Conservation (phyloP, 1,140 invertebrate genomes). For the Drosophila albomicans region DNA sequence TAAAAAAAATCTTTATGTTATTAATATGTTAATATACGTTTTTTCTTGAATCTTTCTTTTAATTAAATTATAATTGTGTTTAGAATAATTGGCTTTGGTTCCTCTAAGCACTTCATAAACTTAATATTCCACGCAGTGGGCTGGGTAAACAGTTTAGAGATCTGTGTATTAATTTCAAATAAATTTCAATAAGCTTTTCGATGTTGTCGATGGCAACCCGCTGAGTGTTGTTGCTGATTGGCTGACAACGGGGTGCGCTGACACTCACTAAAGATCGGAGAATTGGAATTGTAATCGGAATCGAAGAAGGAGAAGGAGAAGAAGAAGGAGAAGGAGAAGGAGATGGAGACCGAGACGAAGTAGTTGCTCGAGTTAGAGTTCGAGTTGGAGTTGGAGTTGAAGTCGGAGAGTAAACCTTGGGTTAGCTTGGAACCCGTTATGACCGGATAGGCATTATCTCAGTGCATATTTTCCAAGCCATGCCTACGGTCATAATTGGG, state of each 20-base stretch:
- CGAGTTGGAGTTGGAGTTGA: slow-evolving; percentile 7
- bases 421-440: slow-evolving; percentile 62
- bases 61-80: no score
- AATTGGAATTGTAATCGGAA: slow-evolving; percentile 27
- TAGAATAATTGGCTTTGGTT: no score
- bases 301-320: slow-evolving; percentile 6
- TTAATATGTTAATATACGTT: no score
- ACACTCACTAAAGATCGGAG: slow-evolving; percentile 11
- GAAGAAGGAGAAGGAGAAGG: slow-evolving; percentile 9
- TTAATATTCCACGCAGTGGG: neutral
- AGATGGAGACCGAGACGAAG: slow-evolving; percentile 6
- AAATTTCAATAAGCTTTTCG: slow-evolving; percentile 32
- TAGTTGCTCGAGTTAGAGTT: neutral
- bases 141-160: neutral
- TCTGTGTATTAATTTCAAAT: slow-evolving; percentile 16
- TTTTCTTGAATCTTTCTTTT: no score
- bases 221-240: slow-evolving; percentile 45
- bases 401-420: slow-evolving; percentile 56
- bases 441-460: slow-evolving; percentile 64
- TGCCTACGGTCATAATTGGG: slow-evolving; percentile 68
- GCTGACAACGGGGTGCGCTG: slow-evolving; percentile 49
- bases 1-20: no score
- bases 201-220: slow-evolving; percentile 34
- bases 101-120: no score
- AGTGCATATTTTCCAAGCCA: slow-evolving; percentile 60